Evolutionary conservation across 2,888 invertebrate species (phyloP).

Genomic region (Idaea biselata): DNA sequence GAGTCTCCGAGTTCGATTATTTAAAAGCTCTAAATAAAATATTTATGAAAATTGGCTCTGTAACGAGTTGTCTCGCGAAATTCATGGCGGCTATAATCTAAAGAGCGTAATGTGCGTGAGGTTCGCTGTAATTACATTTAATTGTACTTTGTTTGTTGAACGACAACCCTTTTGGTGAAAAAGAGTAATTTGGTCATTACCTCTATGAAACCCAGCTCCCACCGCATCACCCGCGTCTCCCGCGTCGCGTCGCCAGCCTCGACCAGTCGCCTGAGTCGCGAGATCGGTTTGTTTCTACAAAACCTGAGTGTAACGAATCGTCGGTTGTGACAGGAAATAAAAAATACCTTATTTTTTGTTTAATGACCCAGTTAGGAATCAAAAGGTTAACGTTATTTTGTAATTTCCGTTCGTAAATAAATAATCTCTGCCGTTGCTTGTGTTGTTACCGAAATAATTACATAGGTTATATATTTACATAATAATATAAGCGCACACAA

Average conservation of each 20-base stretch:
- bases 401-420: neutral
- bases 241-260: neutral
- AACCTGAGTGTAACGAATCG: neutral
- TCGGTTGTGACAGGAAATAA: neutral
- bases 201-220: constrained; percentile 8
- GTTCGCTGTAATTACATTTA: neutral
- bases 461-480: no score
- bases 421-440: neutral
- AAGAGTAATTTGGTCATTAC: constrained; percentile 9
- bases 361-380: neutral
- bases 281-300: no score
- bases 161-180: neutral
- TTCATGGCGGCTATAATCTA: constrained; percentile 16
- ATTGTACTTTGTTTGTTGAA: constrained; percentile 3
- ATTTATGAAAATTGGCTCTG: constrained; percentile 19
- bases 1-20: constrained; percentile 28
- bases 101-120: neutral
- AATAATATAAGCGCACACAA: no score
- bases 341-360: neutral
- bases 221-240: neutral
- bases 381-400: neutral
- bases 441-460: neutral
- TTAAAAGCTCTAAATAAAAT: constrained; percentile 29
- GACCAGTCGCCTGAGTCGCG: no score
- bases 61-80: constrained; percentile 15